Percentiles rank a stretch among this genome's conserved stretches.
These are phyloP conservation scores for Phalacrocorax carbo DNA, from an alignment of 2,113 vertebrate species.

Conservation along the genomic window DNA sequence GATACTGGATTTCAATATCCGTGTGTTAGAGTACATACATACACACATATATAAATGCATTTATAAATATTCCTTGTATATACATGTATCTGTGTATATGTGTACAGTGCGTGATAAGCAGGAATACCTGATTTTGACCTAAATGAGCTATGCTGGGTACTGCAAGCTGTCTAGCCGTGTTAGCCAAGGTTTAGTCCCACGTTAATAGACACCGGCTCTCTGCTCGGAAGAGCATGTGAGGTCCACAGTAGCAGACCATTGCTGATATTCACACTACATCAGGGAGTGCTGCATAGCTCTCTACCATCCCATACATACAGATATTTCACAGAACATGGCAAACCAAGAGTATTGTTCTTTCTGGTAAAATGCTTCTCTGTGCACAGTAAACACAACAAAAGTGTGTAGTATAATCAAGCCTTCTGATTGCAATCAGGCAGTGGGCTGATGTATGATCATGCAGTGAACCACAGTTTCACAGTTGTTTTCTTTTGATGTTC, in stretches of 20 bases:
- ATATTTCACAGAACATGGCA: fast-evolving
- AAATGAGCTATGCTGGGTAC: not conserved
- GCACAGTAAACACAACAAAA: not conserved
- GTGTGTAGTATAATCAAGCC: not conserved
- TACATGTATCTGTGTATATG: not conserved
- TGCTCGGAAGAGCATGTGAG: not conserved
- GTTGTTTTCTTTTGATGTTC: not conserved
- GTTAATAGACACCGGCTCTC: not conserved
- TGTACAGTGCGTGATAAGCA: not conserved
- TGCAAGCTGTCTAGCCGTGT: not conserved
- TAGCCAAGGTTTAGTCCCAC: not conserved
- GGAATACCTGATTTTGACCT: not conserved
- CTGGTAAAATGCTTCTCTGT: not conserved
- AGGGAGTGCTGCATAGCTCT: not conserved
- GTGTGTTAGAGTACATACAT: not conserved
- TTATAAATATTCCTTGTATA: not conserved
- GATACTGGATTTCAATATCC: not conserved
- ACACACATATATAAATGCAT: not conserved
- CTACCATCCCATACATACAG: too few relatives aligned
- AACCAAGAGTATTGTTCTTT: not conserved
- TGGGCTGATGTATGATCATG: not conserved
- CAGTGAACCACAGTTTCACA: not conserved
- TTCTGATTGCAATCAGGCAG: not conserved
- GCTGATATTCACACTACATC: not conserved
- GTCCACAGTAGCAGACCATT: not conserved